Conservation (phyloP, 1,140 invertebrate species). For the Drosophila jambulina region DNA sequence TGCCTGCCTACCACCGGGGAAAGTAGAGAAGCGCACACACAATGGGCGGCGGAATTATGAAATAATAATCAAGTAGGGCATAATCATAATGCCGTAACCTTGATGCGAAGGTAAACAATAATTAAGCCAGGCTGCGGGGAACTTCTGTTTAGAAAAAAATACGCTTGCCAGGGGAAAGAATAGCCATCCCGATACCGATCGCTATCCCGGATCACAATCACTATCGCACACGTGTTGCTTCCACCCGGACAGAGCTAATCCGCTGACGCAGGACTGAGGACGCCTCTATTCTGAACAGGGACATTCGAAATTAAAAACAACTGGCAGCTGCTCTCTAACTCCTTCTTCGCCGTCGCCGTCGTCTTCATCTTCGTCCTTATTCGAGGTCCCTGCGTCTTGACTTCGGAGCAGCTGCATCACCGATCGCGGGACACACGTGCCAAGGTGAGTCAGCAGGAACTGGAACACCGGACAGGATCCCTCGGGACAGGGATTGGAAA, state of each 20-base stretch:
- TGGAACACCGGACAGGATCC: constrained; percentile 23
- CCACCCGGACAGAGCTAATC: constrained; percentile 51
- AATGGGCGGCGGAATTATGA: constrained; percentile 63
- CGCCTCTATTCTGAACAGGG: constrained; percentile 18
- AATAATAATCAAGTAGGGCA: constrained; percentile 76
- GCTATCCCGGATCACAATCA: constrained; percentile 35
- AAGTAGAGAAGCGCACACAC: constrained; percentile 52
- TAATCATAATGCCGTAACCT: constrained; percentile 76
- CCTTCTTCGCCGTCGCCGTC: constrained; percentile 4
- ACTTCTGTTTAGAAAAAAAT: constrained; percentile 1
- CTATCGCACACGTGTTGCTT: constrained; percentile 70
- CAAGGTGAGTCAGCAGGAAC: constrained; percentile 67
- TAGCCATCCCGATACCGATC: constrained; percentile 9
- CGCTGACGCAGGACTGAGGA: constrained; percentile 38
- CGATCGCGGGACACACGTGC: constrained; percentile 56
- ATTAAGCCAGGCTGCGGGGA: constrained; percentile 54
- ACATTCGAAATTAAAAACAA: constrained; percentile 45
- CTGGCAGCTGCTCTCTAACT: constrained; percentile 43
- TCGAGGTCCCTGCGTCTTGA: constrained; percentile 35
- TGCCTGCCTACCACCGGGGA: constrained; percentile 19
- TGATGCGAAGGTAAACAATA: constrained; percentile 77
- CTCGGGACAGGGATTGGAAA: constrained; percentile 20
- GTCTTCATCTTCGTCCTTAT: constrained; percentile 10
- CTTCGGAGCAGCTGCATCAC: constrained; percentile 35
- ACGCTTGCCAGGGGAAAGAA: constrained; percentile 6